Evolutionary conservation across 2,797 vertebrate genomes (phyloP), one percentile per base, ranked within the genome.

Genomic region (Sebastolobus alascanus): DNA sequence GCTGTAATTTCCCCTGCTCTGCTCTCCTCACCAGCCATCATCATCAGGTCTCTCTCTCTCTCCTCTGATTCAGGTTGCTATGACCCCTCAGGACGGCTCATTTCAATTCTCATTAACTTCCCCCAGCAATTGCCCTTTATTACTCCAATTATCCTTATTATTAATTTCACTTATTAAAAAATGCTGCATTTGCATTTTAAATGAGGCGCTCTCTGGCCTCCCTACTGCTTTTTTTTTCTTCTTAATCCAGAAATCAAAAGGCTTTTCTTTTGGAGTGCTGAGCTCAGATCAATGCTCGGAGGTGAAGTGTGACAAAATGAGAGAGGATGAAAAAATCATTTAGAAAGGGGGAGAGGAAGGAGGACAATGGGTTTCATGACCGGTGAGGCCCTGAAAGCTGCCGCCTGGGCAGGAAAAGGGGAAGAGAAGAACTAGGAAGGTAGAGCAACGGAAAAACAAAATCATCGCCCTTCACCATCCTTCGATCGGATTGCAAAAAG

Each of bases 91-190:
- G 89, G 91, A 92, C 75, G 46, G 80, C 82, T 89, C 86, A 84
- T 87, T 92, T 92, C 89, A 85, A 85, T 90, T 92, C 89, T 93
- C 89, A 90, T 93, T 91, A 92, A 88, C 87, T 87, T 92, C 91
- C 84, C 52, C 54, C 77, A 82, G 80, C 88, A 90, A 86, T 92
- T 84, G 83, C 88, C 89, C 87, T 87, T 92, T 92, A 93, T 93
- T 94, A 91, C 90, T 87, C 89, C 87, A 92, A 94, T 94, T 92
- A 93, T 86, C 77, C 87, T 90, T 86, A 91, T 92, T 92, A 92
- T 89, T 93, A 93, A 92, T 95, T 91, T 94, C 80, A 73, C 93
- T 93, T 93, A 91, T 95, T 92, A 91, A 90, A 93, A 94, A 87
- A 88, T 73, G 80, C 73, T 68, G 81, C 87, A 93, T 95, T 95